These are phyloP conservation scores for Cephus sareptanus DNA, from an alignment of 2,888 invertebrate species.

Conservation along the genomic window DNA sequence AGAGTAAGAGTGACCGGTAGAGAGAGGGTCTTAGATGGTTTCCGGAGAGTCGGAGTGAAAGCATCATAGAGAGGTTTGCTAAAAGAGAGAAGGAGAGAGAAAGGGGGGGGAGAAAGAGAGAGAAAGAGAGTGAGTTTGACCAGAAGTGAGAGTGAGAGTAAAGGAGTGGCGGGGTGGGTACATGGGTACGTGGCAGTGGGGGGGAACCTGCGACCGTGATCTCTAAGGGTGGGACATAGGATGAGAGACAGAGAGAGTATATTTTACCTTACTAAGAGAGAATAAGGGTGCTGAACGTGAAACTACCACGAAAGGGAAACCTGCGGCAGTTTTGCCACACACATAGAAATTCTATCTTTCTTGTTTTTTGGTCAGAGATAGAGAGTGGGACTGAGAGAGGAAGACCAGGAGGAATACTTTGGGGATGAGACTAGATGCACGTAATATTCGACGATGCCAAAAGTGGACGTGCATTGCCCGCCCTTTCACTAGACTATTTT, in stretches of 20 bases:
- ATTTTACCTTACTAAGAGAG: background rate
- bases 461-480: background rate
- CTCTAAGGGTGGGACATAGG: constrained; percentile 1
- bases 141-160: constrained; percentile 36
- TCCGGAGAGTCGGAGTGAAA: too few relatives aligned
- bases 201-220: constrained; percentile 17
- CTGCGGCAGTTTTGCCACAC: too few relatives aligned
- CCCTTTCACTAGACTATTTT: background rate
- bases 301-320: background rate
- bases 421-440: constrained; percentile 1
- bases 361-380: background rate
- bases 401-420: background rate
- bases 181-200: constrained; percentile 40
- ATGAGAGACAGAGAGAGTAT: too few relatives aligned
- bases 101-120: constrained; percentile 10
- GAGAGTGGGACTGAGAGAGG: constrained; percentile 13
- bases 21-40: too few relatives aligned
- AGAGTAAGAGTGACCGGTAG: too few relatives aligned
- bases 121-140: constrained; percentile 8
- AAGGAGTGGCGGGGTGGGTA: constrained; percentile 63
- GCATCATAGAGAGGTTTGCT: too few relatives aligned
- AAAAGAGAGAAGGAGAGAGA: constrained; percentile 11
- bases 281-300: background rate
- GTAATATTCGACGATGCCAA: background rate
- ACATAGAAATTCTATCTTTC: too few relatives aligned